Percentiles rank a stretch among this genome's conserved stretches.
phyloP scores from a whole-genome alignment of 30 jellyfish, hydroid and myxozoan genomes.

The Aurelia aurita region DNA sequence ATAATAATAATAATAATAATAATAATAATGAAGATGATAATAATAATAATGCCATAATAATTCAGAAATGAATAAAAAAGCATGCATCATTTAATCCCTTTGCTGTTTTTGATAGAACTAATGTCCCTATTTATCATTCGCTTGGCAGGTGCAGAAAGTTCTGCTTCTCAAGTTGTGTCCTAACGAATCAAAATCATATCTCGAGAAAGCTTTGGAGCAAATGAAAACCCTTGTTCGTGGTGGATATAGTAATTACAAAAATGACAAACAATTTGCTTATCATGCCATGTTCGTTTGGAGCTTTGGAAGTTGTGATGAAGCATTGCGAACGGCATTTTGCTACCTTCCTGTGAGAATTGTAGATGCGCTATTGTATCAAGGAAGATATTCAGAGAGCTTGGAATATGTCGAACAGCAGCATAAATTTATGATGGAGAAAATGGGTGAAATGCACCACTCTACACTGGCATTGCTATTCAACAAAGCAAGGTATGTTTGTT shows the following conservation, averaged over 20 bases:
- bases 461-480: slow-evolving; percentile 41
- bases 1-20: no score
- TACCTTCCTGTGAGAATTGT: slow-evolving; percentile 36
- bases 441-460: slow-evolving; percentile 38
- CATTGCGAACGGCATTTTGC: slow-evolving; percentile 15
- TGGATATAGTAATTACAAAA: slow-evolving; percentile 31
- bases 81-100: no score
- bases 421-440: neutral
- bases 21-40: no score
- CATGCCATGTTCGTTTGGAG: slow-evolving; percentile 46
- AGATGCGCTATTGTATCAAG: slow-evolving; percentile 57
- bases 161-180: slow-evolving; percentile 20
- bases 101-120: no score
- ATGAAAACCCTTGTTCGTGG: slow-evolving; percentile 33
- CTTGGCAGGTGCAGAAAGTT: slow-evolving; percentile 48
- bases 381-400: slow-evolving; percentile 25
- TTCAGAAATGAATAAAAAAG: no score
- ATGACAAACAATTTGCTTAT: slow-evolving; percentile 17
- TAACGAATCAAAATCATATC: neutral
- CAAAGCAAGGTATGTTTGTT: slow-evolving; percentile 32
- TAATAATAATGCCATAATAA: no score
- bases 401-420: slow-evolving; percentile 10
- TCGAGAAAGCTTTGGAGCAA: slow-evolving; percentile 26
- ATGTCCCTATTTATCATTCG: neutral
- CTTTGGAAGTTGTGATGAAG: slow-evolving; percentile 1